Evolutionary conservation across 2,888 invertebrate genomes (phyloP).

Genomic region (Drosophila cyrtoloma): DNA sequence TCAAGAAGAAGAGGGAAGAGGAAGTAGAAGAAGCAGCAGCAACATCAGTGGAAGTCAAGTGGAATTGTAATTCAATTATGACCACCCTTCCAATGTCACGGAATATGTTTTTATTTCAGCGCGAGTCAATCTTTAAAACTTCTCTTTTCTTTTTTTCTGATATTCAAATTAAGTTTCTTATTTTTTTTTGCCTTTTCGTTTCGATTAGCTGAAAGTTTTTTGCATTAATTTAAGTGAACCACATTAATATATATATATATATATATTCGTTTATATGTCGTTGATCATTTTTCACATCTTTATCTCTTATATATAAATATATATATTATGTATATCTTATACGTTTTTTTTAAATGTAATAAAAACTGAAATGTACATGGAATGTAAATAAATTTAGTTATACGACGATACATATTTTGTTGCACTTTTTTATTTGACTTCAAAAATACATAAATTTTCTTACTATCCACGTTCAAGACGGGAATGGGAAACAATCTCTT

Average conservation of each 20-base stretch:
- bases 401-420: slow-evolving; percentile 7
- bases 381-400: slow-evolving; percentile 57
- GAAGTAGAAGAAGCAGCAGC: neutral
- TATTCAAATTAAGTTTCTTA: slow-evolving; percentile 20
- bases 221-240: slow-evolving; percentile 14
- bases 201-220: slow-evolving; percentile 1
- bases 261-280: slow-evolving; percentile 40
- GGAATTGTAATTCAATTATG: slow-evolving; percentile 11
- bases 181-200: neutral
- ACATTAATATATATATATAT: slow-evolving; percentile 17
- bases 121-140: slow-evolving; percentile 14
- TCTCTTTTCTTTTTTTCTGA: slow-evolving; percentile 11
- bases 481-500: neutral
- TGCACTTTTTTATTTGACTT: neutral
- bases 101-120: slow-evolving; percentile 8
- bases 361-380: slow-evolving; percentile 46
- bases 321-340: slow-evolving; percentile 24
- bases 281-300: slow-evolving; percentile 28
- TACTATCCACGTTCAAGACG: neutral
- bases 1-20: neutral
- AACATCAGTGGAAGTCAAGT: slow-evolving; percentile 2
- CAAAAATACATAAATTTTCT: neutral
- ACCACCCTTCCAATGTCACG: slow-evolving; percentile 4
- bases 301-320: slow-evolving; percentile 9
- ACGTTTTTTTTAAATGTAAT: slow-evolving; percentile 21